phyloP scores from a whole-genome alignment of 2,113 vertebrate species.

The Entelurus aequoreus region DNA sequence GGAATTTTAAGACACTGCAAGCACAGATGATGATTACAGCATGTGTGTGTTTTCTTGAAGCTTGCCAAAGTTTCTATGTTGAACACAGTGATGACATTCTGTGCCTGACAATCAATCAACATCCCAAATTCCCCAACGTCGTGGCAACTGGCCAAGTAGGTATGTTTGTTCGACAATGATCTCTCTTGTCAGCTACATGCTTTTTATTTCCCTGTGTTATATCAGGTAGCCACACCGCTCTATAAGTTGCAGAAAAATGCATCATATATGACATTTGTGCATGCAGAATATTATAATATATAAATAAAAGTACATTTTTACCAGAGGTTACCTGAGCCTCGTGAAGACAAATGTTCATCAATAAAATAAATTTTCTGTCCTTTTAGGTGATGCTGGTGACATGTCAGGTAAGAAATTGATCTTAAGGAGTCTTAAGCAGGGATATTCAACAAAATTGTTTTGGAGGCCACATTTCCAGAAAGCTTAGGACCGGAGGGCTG shows the following conservation, averaged over 20 bases:
- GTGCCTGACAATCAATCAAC: conserved; percentile 98
- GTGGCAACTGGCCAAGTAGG: conserved; percentile 99
- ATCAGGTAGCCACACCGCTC: not conserved
- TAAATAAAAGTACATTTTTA: not conserved
- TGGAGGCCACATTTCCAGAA: no score
- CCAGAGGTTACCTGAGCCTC: not conserved
- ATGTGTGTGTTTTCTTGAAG: conserved; percentile 59
- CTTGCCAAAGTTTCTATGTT: conserved; percentile 95
- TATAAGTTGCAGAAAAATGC: not conserved
- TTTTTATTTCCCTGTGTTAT: conserved; percentile 17
- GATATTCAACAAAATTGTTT: no score
- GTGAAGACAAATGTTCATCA: not conserved
- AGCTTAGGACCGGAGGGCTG: no score
- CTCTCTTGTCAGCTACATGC: conserved; percentile 34
- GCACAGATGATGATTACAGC: not conserved
- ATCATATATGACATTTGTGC: not conserved
- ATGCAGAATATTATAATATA: not conserved
- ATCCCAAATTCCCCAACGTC: conserved; percentile 97
- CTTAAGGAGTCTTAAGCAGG: no score
- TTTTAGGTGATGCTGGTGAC: conserved; percentile 93
- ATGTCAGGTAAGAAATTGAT: conserved; percentile 87
- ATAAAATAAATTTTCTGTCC: conserved; percentile 10
- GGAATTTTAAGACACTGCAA: not conserved
- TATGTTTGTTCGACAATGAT: conserved; percentile 83
- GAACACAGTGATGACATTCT: conserved; percentile 98